phyloP scores from a whole-genome alignment of 2,113 vertebrate species.

The Tragelaphus imberbis region DNA sequence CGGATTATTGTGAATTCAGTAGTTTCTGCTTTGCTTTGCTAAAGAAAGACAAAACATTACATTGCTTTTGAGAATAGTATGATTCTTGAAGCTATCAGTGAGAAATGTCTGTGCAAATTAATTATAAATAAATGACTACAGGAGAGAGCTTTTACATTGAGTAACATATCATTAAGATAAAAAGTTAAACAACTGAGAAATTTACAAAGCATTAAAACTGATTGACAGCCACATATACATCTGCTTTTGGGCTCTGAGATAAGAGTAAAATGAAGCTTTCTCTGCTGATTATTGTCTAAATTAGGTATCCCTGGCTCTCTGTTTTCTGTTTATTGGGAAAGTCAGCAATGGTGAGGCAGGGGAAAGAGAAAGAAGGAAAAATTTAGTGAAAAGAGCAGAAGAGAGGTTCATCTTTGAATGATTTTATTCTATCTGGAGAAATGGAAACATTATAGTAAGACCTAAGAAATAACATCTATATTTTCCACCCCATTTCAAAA shows the following conservation, averaged over 20 bases:
- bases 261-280: neutral
- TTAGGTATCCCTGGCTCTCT: neutral
- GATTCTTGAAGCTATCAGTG: neutral
- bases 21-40: neutral
- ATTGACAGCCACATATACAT: neutral
- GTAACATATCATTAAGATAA: neutral
- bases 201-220: neutral
- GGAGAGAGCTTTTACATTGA: neutral
- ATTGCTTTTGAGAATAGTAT: neutral
- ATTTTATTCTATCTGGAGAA: neutral
- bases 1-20: conserved; percentile 3
- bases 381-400: neutral
- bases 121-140: neutral
- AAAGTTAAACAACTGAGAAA: neutral
- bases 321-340: neutral
- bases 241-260: neutral
- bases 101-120: neutral
- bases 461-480: neutral
- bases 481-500: neutral
- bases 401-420: neutral
- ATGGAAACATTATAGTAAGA: neutral
- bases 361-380: neutral
- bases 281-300: neutral
- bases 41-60: neutral
- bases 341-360: neutral